Percentiles rank a stretch among this genome's conserved stretches.
Evolutionary conservation across 2,797 vertebrate species (phyloP).

Genomic region (Amblyraja radiata): DNA sequence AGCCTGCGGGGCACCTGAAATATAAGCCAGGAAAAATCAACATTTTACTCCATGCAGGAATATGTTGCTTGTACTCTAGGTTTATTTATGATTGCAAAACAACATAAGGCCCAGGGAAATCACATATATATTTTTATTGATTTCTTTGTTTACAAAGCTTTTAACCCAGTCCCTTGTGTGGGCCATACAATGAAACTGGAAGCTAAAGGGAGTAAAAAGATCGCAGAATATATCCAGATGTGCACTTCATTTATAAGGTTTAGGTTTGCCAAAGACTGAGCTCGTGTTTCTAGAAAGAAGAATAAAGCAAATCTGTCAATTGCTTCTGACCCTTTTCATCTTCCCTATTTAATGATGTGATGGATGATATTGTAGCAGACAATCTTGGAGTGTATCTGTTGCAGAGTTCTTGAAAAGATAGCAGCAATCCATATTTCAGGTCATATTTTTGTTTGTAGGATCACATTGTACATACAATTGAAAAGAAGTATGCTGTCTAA

Average conservation of each 20-base stretch:
- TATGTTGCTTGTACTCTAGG: not conserved
- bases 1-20: not conserved
- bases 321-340: not conserved
- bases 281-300: not conserved
- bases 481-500: not conserved
- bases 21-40: not conserved
- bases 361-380: not conserved
- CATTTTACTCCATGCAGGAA: not conserved
- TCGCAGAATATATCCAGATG: conserved; percentile 21
- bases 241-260: not conserved
- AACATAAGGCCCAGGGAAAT: not conserved
- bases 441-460: not conserved
- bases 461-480: not conserved
- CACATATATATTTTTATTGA: conserved; percentile 17
- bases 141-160: not conserved
- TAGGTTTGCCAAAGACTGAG: not conserved
- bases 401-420: not conserved
- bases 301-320: not conserved
- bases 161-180: not conserved
- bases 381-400: not conserved
- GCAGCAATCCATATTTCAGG: not conserved
- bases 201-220: not conserved
- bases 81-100: not conserved
- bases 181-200: not conserved
- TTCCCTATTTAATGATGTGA: not conserved